These are phyloP conservation scores for Limnephilus auricula DNA, from an alignment of 2,888 invertebrate species.

Conservation along the genomic window DNA sequence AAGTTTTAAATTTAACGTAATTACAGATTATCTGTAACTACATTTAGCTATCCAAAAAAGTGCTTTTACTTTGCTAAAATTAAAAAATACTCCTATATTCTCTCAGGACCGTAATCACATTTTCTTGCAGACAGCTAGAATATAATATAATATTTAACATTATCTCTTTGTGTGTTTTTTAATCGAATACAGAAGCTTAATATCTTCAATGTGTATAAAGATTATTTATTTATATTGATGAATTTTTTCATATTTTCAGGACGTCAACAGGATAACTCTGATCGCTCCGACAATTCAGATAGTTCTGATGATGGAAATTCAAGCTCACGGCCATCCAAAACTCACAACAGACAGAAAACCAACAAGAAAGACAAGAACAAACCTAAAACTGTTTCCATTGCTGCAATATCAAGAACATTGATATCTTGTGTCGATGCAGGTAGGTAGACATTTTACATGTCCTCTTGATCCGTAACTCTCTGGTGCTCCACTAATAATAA, in stretches of 20 bases:
- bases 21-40: neutral
- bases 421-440: slow-evolving; percentile 74
- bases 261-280: slow-evolving; percentile 5
- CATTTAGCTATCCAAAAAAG: neutral
- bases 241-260: neutral
- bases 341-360: slow-evolving; percentile 22
- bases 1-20: neutral
- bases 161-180: neutral
- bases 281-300: neutral
- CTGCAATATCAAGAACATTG: slow-evolving; percentile 73
- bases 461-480: neutral
- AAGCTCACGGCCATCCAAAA: slow-evolving; percentile 16
- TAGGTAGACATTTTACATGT: slow-evolving; percentile 66
- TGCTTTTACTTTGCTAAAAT: too few species aligned
- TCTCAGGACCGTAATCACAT: too few species aligned
- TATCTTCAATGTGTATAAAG: neutral
- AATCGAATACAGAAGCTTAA: neutral
- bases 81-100: too few species aligned
- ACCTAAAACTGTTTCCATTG: slow-evolving; percentile 68
- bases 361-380: slow-evolving; percentile 64
- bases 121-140: too few species aligned
- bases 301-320: slow-evolving; percentile 34
- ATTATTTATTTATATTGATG: neutral
- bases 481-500: neutral
- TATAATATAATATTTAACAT: too few species aligned